Conservation (phyloP, 2,797 vertebrate species). For the Acomys russatus region DNA sequence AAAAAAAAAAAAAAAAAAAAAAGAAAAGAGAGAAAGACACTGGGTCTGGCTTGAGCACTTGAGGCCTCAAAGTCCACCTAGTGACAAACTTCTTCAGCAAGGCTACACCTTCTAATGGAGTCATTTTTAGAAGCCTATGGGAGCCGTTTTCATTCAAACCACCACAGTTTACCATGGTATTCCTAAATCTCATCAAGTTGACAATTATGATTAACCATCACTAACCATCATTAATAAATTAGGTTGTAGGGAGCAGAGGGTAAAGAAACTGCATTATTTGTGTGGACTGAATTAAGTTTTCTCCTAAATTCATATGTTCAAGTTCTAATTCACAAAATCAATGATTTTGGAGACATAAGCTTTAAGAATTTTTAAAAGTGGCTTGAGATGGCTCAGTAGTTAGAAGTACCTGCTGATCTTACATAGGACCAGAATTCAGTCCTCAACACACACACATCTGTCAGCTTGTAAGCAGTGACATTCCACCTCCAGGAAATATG, state of each 20-base stretch:
- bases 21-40: background rate
- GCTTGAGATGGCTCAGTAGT: background rate
- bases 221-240: background rate
- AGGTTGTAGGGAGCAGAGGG: background rate
- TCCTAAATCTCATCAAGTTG: background rate
- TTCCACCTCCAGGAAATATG: background rate
- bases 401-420: background rate
- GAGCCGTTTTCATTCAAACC: background rate
- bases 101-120: background rate
- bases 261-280: background rate
- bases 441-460: background rate
- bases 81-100: background rate
- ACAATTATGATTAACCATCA: background rate
- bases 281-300: background rate
- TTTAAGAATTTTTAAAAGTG: background rate
- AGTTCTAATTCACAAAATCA: background rate
- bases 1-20: background rate
- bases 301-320: constrained; percentile 10
- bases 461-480: background rate
- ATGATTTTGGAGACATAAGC: background rate
- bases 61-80: background rate
- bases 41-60: background rate
- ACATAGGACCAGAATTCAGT: background rate
- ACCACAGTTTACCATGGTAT: background rate
- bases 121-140: background rate